Evolutionary conservation across 2,113 vertebrate species (phyloP).

Genomic region (Corythornis madagascariensis): DNA sequence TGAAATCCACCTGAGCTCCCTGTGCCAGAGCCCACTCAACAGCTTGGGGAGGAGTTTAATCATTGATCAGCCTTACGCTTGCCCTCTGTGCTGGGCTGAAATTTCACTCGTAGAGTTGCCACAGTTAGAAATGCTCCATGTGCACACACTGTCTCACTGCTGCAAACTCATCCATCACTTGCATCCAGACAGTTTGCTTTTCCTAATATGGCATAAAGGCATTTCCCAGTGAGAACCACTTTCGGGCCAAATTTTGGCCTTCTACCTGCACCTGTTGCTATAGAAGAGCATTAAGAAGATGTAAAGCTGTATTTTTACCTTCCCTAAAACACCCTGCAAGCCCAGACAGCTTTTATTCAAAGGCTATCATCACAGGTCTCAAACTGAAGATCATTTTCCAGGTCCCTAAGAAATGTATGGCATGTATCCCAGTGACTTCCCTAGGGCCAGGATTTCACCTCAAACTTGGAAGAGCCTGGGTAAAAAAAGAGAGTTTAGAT

Average conservation of each 20-base stretch:
- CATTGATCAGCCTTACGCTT: not conserved
- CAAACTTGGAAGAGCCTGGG: not conserved
- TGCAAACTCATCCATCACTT: not conserved
- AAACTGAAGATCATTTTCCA: not conserved
- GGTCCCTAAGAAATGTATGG: not conserved
- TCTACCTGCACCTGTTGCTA: not conserved
- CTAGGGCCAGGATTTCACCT: not conserved
- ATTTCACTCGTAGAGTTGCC: not conserved
- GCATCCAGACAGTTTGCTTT: not conserved
- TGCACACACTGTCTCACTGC: accelerated
- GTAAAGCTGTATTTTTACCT: not conserved
- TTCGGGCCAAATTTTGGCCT: not conserved
- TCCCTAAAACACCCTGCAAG: not conserved
- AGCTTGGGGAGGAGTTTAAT: not conserved
- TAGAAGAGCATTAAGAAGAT: not conserved
- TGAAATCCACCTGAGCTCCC: not conserved
- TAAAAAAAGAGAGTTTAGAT: not conserved
- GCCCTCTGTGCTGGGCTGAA: not conserved
- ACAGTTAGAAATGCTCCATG: accelerated
- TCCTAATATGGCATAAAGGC: not conserved
- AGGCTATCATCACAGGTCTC: not conserved
- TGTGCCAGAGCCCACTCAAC: not conserved
- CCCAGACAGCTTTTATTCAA: not conserved
- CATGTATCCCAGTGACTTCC: not conserved
- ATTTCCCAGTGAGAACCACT: not conserved